Evolutionary conservation across 2,113 vertebrate genomes (phyloP), one percentile per base, ranked within the genome.

Genomic region (Sinocyclocheilus grahami): DNA sequence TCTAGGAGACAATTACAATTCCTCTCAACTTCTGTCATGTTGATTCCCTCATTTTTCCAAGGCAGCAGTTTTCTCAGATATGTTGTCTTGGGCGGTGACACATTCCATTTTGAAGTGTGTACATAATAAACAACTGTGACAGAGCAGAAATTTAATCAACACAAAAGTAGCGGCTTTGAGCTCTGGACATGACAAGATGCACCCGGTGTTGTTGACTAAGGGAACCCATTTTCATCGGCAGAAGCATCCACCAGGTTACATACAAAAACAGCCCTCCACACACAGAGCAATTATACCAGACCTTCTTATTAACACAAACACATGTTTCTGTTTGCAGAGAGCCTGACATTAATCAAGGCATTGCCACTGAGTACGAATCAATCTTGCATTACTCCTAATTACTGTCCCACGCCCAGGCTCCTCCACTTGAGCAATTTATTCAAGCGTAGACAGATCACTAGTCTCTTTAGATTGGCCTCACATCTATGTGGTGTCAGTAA

Each of bases 271-370:
- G 10, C 65, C 75, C 18, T 1, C 80, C 71, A 88, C 90, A 91
- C 88, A 75, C 87, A 72, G 72, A 89, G 89, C 90, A 87, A 92
- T 92, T 89, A 86, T 89, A 89, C 89, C 88, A 89, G 72, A 81
- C 58, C 72, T 58, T 87, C 90, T 92, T 90, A 92, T 92, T 91
- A 90, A 89, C 86, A 90, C 80, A 91, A 89, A 92, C 83, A 88
- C 87, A 88, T 22, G 75, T 83, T 91, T 86, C 84, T 78, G 51
- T 89, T 88, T 78, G 51, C 81, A 81, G 20, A 83, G 85, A 79
- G 77, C 78, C 80, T 82, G 78, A 65, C 86, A 83, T 86, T 89
- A 89, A 88, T 86, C 85, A 89, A 85, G 86, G 76, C 69, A 74
- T 62, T 87, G 87, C 67, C 65, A 78, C 87, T 82, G 71, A 90